Evolutionary conservation across 2,888 invertebrate genomes (phyloP).

Genomic region (Nysson spinosus): DNA sequence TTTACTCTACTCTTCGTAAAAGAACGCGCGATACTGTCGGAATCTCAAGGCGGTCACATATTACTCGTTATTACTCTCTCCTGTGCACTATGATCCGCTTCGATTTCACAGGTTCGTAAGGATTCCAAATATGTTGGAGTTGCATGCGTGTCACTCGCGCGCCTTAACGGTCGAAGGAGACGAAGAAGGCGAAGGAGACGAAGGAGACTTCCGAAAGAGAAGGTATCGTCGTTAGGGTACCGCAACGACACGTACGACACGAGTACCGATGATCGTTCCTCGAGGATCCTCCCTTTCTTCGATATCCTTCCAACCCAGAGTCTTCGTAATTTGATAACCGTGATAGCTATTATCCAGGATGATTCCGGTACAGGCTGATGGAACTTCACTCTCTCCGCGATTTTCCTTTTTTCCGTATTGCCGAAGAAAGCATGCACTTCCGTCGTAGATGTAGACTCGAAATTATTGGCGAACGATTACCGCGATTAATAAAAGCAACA

Average conservation of each 20-base stretch:
- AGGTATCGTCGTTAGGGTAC: too few relatives aligned
- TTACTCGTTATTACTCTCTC: background rate
- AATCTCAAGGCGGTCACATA: background rate
- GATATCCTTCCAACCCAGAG: constrained; percentile 10
- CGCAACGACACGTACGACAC: constrained; percentile 7
- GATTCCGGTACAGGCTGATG: constrained; percentile 12
- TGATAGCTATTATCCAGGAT: background rate
- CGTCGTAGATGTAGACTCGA: constrained; percentile 16
- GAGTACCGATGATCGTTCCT: constrained; percentile 5
- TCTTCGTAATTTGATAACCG: constrained; percentile 19
- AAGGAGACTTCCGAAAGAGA: too few relatives aligned
- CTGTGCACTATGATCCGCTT: background rate
- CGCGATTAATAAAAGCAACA: too few relatives aligned
- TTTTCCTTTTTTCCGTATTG: constrained; percentile 2
- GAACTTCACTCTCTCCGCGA: background rate
- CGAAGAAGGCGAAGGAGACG: constrained; percentile 2
- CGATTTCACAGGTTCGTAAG: constrained; percentile 3
- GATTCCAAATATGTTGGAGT: too few relatives aligned
- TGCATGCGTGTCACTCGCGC: constrained; percentile 26
- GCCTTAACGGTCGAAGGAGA: constrained; percentile 22
- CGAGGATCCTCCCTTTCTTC: constrained; percentile 8
- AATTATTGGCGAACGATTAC: constrained; percentile 18
- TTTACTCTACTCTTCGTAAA: too few relatives aligned
- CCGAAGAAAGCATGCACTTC: too few relatives aligned
- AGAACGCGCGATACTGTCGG: background rate